Evolutionary conservation across 2,888 invertebrate species (phyloP), one percentile per base, ranked within the genome.

Genomic region (Falcaria lacertinaria): DNA sequence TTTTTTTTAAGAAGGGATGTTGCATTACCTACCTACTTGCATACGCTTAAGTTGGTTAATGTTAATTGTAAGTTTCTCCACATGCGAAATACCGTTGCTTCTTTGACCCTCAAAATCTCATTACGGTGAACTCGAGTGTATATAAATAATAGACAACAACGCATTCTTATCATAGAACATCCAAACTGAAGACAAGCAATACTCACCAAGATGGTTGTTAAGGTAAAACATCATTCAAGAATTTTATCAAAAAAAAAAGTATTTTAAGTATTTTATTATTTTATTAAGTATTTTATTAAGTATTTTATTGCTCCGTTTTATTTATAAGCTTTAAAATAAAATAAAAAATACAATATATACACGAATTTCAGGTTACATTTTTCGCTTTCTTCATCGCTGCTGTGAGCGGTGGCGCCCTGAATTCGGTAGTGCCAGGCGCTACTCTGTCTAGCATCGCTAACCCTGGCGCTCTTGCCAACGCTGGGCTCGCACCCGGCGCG

Each of bases 401-500:
- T 2, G 69, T 66, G n/a, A 64, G 60, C 28, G 56, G 64, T 50
- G 60, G 74, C 41, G 69, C 67, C 39, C 74, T 37, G 69, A 64
- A 37, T 7, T 15, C 37, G 1, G 13, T 44, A 64, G 59, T 57
- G 83, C 80, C 34, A 67, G 64, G 1, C 72, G 64, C 43, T 62
- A 69, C 56, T 74, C 85, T 54, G 81, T 82, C 59, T 90, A 80
- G 74, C 75, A 0, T 74, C 86, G 87, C 80, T 86, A 63, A 67
- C 76, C 62, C 78, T 80, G 74, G 77, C 85, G 60, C 71, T 88
- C 64, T 67, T 68, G 61, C 76, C 91, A 71, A 56, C 81, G 52
- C 76, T 75, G 25, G 83, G 47, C 91, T 89, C 54, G 84, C 87
- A 68, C 90, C 90, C 57, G 80, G 90, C 55, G 90, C 84, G 63